phyloP scores from a whole-genome alignment of 2,888 invertebrate species.

The Cryptocephalus moraei region DNA sequence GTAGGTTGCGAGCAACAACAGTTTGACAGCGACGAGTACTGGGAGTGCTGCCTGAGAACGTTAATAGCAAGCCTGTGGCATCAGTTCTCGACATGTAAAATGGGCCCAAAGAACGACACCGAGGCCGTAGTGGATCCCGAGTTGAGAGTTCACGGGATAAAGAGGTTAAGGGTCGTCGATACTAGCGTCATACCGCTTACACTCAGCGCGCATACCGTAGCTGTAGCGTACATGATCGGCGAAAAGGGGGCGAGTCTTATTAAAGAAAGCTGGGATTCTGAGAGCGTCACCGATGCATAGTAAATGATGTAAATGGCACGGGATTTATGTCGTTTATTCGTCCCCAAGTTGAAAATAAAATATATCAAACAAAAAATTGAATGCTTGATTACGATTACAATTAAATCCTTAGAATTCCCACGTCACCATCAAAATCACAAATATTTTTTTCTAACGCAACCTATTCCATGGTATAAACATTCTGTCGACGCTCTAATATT shows the following conservation, averaged over 20 bases:
- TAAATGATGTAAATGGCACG: no score
- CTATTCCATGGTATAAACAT: no score
- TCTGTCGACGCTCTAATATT: no score
- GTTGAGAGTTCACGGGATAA: conserved; percentile 45
- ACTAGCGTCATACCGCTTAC: conserved; percentile 58
- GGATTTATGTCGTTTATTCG: no score
- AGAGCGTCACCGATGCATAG: no score
- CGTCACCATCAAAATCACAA: no score
- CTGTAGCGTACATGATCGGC: conserved; percentile 60
- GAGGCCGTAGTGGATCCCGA: conserved; percentile 16
- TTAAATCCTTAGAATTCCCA: no score
- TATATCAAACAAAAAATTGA: no score
- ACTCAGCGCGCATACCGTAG: conserved; percentile 55
- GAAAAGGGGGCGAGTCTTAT: conserved; percentile 61
- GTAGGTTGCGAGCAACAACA: conserved; percentile 22
- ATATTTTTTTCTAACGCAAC: no score
- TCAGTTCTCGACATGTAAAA: conserved; percentile 44
- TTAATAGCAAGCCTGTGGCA: conserved; percentile 48
- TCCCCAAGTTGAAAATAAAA: no score
- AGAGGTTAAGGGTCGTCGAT: conserved; percentile 53
- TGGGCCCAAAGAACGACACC: conserved; percentile 42
- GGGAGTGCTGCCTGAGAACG: conserved; percentile 51
- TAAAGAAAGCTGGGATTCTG: conserved; percentile 39
- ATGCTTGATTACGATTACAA: no score
- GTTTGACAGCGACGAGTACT: conserved; percentile 51